These are phyloP conservation scores for Caiman crocodilus DNA, from an alignment of 2,797 vertebrate species.

Conservation along the genomic window DNA sequence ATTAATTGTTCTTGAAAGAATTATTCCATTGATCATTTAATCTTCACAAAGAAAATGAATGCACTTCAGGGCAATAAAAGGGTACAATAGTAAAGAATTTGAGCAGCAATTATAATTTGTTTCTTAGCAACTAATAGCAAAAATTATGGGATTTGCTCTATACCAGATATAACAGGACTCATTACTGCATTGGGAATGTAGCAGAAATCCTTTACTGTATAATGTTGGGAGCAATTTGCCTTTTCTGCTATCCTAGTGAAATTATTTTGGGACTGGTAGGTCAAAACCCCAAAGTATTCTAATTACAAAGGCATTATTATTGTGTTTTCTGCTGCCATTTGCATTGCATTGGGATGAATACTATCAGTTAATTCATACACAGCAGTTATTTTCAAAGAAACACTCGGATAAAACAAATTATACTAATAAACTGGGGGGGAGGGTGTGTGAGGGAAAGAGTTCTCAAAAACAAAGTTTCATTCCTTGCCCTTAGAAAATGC, in stretches of 20 bases:
- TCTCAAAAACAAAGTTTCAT: constrained; percentile 7
- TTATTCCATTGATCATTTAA: constrained; percentile 59
- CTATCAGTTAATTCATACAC: not conserved
- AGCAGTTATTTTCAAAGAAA: constrained; percentile 12
- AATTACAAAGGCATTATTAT: constrained; percentile 40
- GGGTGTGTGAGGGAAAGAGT: not conserved
- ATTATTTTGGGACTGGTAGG: constrained; percentile 73
- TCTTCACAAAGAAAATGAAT: constrained; percentile 58
- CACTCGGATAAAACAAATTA: constrained; percentile 38
- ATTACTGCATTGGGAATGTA: constrained; percentile 60
- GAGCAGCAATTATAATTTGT: constrained; percentile 77
- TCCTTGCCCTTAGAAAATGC: constrained; percentile 41
- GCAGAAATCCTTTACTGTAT: constrained; percentile 28
- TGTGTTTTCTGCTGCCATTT: constrained; percentile 1
- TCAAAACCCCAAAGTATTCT: constrained; percentile 72
- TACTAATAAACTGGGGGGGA: constrained; percentile 23
- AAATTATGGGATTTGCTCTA: constrained; percentile 70
- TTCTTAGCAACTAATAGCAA: constrained; percentile 82
- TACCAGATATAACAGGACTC: constrained; percentile 51
- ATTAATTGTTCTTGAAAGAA: constrained; percentile 68
- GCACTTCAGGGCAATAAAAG: constrained; percentile 53
- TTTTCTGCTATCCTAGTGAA: constrained; percentile 49
- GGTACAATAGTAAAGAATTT: constrained; percentile 35
- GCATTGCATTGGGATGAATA: not conserved
- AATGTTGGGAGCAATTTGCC: constrained; percentile 66